phyloP scores from a whole-genome alignment of 2,797 vertebrate genomes.

The Tragelaphus oryx region DNA sequence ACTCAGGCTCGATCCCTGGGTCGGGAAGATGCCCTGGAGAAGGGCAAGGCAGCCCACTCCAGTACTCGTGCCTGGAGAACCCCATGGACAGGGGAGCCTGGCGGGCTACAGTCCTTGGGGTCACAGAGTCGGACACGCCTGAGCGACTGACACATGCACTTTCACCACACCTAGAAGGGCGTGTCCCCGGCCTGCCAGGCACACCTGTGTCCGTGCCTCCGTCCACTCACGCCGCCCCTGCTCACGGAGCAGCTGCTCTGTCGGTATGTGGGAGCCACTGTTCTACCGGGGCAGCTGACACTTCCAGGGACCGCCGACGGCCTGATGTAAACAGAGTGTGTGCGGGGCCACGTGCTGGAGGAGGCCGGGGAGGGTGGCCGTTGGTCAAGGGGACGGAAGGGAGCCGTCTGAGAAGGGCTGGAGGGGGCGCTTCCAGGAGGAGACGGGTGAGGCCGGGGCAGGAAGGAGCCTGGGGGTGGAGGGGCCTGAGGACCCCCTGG shows the following conservation, averaged over 20 bases:
- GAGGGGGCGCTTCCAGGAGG: not conserved
- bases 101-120: accelerated
- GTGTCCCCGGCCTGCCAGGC: not conserved
- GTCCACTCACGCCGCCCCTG: not conserved
- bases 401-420: not conserved
- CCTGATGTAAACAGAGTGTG: not conserved
- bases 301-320: not conserved
- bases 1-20: not conserved
- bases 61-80: not conserved
- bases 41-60: not conserved
- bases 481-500: not conserved
- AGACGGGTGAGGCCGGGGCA: not conserved
- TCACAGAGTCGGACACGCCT: not conserved
- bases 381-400: not conserved
- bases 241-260: not conserved
- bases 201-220: accelerated
- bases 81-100: not conserved
- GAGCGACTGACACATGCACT: accelerated
- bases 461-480: not conserved
- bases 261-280: accelerated
- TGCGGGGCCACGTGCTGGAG: not conserved
- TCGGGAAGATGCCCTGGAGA: not conserved
- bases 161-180: not conserved
- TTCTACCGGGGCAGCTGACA: not conserved
- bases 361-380: not conserved